phyloP scores from a whole-genome alignment of 2,113 vertebrate species.

The Zapornia atra region DNA sequence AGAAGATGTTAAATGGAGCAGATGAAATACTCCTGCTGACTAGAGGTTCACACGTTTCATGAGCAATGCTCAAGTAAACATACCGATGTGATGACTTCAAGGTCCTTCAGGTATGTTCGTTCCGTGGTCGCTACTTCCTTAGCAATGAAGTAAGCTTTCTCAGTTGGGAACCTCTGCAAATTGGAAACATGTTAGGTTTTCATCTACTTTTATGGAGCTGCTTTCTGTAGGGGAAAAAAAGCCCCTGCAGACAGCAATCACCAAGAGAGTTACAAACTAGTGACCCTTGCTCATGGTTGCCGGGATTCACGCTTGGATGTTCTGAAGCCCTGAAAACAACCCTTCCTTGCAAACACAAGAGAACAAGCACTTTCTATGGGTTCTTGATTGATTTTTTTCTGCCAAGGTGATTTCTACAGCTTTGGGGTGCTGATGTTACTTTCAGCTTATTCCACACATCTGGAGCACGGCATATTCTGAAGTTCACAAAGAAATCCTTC shows the following conservation, averaged over 20 bases:
- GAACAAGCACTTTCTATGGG: background rate
- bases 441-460: background rate
- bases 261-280: background rate
- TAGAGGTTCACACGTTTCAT: background rate
- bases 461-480: background rate
- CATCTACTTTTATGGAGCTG: background rate
- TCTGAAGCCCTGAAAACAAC: background rate
- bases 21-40: background rate
- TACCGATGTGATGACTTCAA: slow-evolving; percentile 95
- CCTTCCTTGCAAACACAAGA: background rate
- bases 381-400: background rate
- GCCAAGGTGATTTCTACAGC: background rate
- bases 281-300: slow-evolving; percentile 6
- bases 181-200: slow-evolving; percentile 50
- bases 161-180: slow-evolving; percentile 88
- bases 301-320: background rate
- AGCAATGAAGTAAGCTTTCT: slow-evolving; percentile 94
- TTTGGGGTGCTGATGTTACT: background rate
- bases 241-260: background rate
- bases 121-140: slow-evolving; percentile 94
- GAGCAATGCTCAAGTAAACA: background rate
- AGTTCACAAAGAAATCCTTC: background rate
- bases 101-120: slow-evolving; percentile 92
- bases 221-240: background rate
- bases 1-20: background rate